Conservation (phyloP, 2,797 vertebrate genomes). For the Spatula versicolor region DNA sequence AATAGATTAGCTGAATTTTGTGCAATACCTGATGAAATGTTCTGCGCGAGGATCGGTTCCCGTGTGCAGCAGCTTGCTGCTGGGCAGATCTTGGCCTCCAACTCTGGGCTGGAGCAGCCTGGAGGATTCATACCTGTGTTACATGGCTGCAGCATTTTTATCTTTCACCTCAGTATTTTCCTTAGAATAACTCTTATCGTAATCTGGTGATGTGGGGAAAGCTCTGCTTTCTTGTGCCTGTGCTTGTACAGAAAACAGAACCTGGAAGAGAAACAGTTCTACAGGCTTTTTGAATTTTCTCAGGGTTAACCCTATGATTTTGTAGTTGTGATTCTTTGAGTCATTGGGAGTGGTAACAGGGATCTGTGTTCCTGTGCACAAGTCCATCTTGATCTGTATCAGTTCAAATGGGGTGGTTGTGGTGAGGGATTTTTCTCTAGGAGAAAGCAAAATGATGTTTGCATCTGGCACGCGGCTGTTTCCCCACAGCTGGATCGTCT, state of each 20-base stretch:
- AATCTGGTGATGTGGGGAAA: background rate
- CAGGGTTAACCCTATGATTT: background rate
- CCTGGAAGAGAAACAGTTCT: background rate
- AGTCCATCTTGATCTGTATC: background rate
- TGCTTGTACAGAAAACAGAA: background rate
- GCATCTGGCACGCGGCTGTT: constrained; percentile 38
- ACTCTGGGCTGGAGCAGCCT: background rate
- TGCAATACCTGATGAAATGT: background rate
- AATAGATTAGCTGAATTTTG: background rate
- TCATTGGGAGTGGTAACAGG: background rate
- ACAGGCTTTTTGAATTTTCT: background rate
- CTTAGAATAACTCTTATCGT: background rate
- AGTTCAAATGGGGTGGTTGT: background rate
- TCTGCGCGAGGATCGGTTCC: background rate
- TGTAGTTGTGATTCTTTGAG: background rate
- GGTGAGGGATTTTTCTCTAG: background rate
- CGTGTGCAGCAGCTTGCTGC: background rate
- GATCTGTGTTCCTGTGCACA: background rate
- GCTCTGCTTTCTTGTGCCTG: background rate
- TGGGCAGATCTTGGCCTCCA: background rate
- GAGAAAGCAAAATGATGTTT: constrained; percentile 14
- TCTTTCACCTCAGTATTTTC: background rate
- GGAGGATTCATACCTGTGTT: background rate
- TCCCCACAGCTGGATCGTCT: constrained; percentile 57
- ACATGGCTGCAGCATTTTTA: background rate